Percentiles rank a stretch among this genome's conserved stretches.
Evolutionary conservation across 2,888 invertebrate genomes (phyloP).

Genomic region (Scaptomyza cyrtandrae): DNA sequence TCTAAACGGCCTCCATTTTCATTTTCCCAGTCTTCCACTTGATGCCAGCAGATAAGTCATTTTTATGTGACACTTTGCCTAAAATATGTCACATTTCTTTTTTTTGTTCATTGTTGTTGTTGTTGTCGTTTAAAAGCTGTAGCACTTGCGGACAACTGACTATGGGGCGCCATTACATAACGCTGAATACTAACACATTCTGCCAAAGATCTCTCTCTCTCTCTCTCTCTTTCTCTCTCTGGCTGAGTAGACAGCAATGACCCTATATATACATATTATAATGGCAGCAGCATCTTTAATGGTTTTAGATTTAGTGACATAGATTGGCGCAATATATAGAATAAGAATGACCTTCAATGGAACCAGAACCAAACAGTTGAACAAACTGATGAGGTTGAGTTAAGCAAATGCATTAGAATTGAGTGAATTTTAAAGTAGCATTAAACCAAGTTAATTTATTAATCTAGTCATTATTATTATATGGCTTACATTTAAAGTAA

Average conservation of each 20-base stretch:
- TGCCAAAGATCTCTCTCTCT: slow-evolving; percentile 14
- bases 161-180: slow-evolving; percentile 57
- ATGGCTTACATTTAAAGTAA: no score
- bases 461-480: not conserved
- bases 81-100: slow-evolving; percentile 82
- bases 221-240: not conserved
- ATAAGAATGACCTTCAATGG: slow-evolving; percentile 41
- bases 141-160: slow-evolving; percentile 27
- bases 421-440: not conserved
- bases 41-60: slow-evolving; percentile 83
- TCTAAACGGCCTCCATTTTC: slow-evolving; percentile 49
- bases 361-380: slow-evolving; percentile 11
- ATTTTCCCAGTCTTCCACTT: slow-evolving; percentile 72
- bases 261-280: slow-evolving; percentile 64
- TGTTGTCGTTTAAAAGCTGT: slow-evolving; percentile 8
- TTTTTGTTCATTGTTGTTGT: slow-evolving; percentile 44
- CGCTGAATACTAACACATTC: slow-evolving; percentile 9
- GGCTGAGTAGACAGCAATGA: slow-evolving; percentile 51
- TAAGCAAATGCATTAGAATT: slow-evolving; percentile 11
- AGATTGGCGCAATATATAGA: slow-evolving; percentile 46
- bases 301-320: slow-evolving; percentile 60
- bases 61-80: slow-evolving; percentile 83
- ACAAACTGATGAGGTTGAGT: slow-evolving; percentile 5
- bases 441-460: not conserved
- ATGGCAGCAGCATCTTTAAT: slow-evolving; percentile 68